A percentile compares a stretch with the other conserved stretches of the same genome.
phyloP scores from a whole-genome alignment of 2,797 vertebrate genomes.

The Poliocrania exsul region DNA sequence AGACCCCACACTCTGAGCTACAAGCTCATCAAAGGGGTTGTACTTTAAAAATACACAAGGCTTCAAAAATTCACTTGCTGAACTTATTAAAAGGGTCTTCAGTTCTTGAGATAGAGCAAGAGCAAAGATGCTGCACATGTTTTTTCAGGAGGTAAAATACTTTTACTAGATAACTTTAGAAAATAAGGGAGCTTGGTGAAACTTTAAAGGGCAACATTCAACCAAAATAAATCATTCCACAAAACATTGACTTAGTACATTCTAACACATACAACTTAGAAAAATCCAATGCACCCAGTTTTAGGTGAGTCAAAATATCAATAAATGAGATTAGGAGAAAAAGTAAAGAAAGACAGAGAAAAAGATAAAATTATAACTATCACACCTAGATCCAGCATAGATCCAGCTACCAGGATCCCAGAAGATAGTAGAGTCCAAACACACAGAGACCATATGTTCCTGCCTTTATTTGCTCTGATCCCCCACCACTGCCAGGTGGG shows the following conservation, averaged over 20 bases:
- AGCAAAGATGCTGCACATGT: neutral
- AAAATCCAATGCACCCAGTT: neutral
- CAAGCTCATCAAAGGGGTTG: neutral
- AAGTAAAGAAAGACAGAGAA: neutral
- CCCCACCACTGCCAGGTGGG: neutral
- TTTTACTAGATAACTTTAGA: neutral
- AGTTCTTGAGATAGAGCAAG: neutral
- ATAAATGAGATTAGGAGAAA: neutral
- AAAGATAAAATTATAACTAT: neutral
- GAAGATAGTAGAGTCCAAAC: neutral
- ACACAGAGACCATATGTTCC: neutral
- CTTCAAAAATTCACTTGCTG: neutral
- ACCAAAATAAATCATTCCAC: neutral
- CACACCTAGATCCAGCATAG: neutral
- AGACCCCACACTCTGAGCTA: neutral
- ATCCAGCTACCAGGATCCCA: neutral
- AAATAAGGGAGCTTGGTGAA: neutral
- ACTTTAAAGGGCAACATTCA: neutral
- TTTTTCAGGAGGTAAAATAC: neutral
- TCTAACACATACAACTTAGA: neutral
- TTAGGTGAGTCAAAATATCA: neutral
- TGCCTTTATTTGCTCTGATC: neutral
- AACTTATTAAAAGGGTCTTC: neutral
- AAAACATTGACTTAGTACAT: neutral
- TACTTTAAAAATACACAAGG: neutral